Evolutionary conservation across 2,888 invertebrate species (phyloP), one percentile per base, ranked within the genome.

Genomic region (Sphaeridia pumilis): DNA sequence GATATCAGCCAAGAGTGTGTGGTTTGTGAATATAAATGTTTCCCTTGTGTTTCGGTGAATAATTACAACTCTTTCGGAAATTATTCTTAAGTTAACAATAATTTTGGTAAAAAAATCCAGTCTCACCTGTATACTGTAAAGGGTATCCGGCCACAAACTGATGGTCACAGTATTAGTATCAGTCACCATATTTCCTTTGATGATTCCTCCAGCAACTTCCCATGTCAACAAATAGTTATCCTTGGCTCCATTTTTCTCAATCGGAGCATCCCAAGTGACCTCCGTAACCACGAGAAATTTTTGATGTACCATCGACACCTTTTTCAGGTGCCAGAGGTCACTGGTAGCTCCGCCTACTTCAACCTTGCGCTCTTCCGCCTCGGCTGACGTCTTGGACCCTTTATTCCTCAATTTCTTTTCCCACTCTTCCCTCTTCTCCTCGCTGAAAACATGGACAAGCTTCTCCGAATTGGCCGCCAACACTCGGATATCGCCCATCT

Each of bases 161-260:
- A 86, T 71, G 50, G 84, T 84, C 57, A 85, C 84, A 66, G 81
- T 78, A 54, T 83, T 83, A 49, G 83, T 82, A 70, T 85, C 84
- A 38, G 85, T 86, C 71, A 84, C 83, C 60, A 85, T 75, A 71
- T 85, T 84, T 60, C 85, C 85, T 72, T 83, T 84, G 56, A 86
- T 74, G 59, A 84, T 84, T 63, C 84, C 84, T 54, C 84, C 84
- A 67, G 82, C 82, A 51, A 85, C 82, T 75, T 86, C 85, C 85
- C 85, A 86, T 57, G 84, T 84, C 49, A 86, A 84, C 67, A 85
- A 75, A 71, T 84, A 85, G 55, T 84, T 80, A 35, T 47, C 47
- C 22, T 47, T 47, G 10, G 46, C 26, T 27, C 46, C 46, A 5
- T 22, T 17, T 4, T 25, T n/a, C 26, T 4, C 10, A 31, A 14